Evolutionary conservation across 2,113 vertebrate genomes (phyloP).

Genomic region (Pheucticus melanocephalus): DNA sequence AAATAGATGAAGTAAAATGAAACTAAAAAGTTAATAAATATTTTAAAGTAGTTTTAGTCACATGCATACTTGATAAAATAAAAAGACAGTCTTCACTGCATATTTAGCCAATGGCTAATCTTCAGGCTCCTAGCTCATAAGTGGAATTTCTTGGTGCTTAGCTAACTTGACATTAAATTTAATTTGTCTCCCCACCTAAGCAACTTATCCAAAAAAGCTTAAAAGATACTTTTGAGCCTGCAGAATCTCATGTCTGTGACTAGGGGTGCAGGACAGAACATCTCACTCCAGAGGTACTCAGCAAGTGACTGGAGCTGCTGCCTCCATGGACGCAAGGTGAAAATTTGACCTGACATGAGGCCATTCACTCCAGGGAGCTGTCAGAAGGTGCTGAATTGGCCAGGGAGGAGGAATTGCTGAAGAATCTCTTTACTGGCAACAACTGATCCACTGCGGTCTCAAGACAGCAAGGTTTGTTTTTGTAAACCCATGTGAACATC

Average conservation of each 20-base stretch:
- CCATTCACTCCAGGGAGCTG: not conserved
- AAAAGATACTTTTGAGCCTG: not conserved
- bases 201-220: not conserved
- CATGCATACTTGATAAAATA: not conserved
- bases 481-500: not conserved
- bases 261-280: not conserved
- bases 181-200: not conserved
- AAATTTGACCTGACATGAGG: not conserved
- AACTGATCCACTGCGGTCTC: not conserved
- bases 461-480: not conserved
- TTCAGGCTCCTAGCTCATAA: not conserved
- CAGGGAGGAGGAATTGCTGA: not conserved
- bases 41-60: not conserved
- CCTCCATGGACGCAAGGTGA: not conserved
- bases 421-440: not conserved
- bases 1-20: not conserved
- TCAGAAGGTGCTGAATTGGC: not conserved
- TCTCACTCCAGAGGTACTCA: not conserved
- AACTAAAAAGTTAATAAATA: not conserved
- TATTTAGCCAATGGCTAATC: not conserved
- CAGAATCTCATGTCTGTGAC: not conserved
- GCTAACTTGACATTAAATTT: not conserved
- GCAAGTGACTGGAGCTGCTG: not conserved
- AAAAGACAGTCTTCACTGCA: not conserved
- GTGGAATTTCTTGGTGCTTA: not conserved